Conservation (phyloP, 2,797 vertebrate genomes). For the Cyclopterus lumpus region DNA sequence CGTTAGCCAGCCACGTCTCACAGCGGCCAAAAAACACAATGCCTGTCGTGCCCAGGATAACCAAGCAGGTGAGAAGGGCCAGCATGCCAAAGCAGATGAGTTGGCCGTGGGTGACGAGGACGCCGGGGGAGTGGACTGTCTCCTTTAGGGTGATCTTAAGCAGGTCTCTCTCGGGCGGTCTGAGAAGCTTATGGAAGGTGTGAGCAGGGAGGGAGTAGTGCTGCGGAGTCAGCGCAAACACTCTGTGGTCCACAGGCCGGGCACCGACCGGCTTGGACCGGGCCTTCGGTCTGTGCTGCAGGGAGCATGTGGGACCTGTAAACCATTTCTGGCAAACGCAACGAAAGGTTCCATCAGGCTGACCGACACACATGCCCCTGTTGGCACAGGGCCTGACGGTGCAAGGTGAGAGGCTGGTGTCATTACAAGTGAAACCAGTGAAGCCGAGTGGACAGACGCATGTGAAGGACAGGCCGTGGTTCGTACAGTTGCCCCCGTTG, state of each 20-base stretch:
- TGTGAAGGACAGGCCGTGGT: conserved; percentile 83
- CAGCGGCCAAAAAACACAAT: conserved; percentile 94
- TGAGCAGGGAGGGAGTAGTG: conserved; percentile 84
- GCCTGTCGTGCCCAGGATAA: conserved; percentile 90
- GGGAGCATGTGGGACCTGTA: conserved; percentile 83
- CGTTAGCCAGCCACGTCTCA: conserved; percentile 91
- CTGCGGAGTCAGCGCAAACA: conserved; percentile 70
- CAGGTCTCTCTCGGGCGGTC: conserved; percentile 84
- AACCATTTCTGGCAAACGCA: conserved; percentile 89
- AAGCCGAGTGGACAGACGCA: conserved; percentile 88
- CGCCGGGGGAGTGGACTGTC: conserved; percentile 82
- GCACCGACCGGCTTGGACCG: conserved; percentile 64
- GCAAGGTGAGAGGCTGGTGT: conserved; percentile 78
- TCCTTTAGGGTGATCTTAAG: conserved; percentile 93
- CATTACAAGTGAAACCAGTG: conserved; percentile 87
- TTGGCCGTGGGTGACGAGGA: conserved; percentile 90
- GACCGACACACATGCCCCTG: conserved; percentile 85
- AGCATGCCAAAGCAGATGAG: conserved; percentile 93
- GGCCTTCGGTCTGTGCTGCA: conserved; percentile 64
- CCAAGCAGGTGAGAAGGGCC: conserved; percentile 92
- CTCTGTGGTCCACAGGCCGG: conserved; percentile 63
- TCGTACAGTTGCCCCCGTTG: conserved; percentile 89
- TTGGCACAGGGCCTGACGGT: conserved; percentile 85
- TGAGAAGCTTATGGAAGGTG: conserved; percentile 85
- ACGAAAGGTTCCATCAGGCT: conserved; percentile 80